Base-by-base conservation (phyloP, 2,797 vertebrate species). In the Dicrostonyx torquatus region DNA sequence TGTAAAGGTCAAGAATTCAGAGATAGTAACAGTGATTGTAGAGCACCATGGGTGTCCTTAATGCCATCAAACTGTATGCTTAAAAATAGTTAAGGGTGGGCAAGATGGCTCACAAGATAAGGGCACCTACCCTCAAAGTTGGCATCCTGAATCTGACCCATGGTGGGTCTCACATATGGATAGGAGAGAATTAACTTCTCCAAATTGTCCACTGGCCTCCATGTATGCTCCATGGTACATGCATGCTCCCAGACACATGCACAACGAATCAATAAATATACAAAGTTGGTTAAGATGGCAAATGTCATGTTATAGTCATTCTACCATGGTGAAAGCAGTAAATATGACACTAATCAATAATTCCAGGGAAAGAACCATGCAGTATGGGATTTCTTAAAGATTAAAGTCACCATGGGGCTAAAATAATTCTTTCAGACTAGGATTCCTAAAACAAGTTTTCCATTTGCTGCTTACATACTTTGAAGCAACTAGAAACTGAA, bases 401-500 rank as follows among this genome's bases (percentile, higher is more conserved):
- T 18, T 94, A 34, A 66, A 26, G 43, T 89, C 64, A 55, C 2
- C 70, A 50, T 1, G 40, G 64, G 55, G 5, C 0, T 14, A 34
- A 48, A 10, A 18, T 73, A 14, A 84, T 85, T 77, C 72, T 78
- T 91, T 94, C 58, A 95, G 60, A 40, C 12, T 17, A 31, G 6
- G 15, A 40, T 84, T 89, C 91, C 29, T 58, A 58, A 95, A 94
- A 53, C 60, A 89, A 84, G 68, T 40, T 22, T 20, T 18, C 55
- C 20, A 4, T 90, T 66, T 84, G 17, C 89, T 79, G 73, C 53
- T 70, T 89, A 43, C 1, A 48, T 14, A 66, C 10, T 50, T 77
- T 66, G 55, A 17, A 80, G 10, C 24, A 64, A 34, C 82, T 72
- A 87, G 50, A 72, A 37, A 87, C 40, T 72, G 20, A 93, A 31